These are phyloP conservation scores for Clytia hemisphaerica DNA, from an alignment of 30 jellyfish, hydroid and myxozoan species.

Conservation along the genomic window DNA sequence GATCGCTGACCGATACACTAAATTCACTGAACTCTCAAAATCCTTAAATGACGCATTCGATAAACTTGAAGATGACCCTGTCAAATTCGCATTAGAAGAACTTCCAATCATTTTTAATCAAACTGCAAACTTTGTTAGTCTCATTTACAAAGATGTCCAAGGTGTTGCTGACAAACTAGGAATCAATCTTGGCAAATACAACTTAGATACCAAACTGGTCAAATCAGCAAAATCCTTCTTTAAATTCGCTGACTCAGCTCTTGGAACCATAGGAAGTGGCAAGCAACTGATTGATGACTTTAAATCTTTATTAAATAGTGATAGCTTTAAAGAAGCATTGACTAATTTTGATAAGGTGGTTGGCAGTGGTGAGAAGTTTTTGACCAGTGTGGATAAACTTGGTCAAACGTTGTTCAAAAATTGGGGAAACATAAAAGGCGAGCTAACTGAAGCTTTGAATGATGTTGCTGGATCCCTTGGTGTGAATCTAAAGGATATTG, in stretches of 20 bases:
- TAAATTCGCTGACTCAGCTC: conserved; percentile 56
- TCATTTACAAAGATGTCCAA: conserved; percentile 46
- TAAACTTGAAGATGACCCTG: conserved; percentile 70
- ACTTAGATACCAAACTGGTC: conserved; percentile 63
- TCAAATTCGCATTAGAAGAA: conserved; percentile 73
- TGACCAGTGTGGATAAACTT: conserved; percentile 52
- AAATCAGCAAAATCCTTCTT: conserved; percentile 66
- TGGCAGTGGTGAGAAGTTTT: conserved; percentile 53
- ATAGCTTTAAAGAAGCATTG: conserved; percentile 67
- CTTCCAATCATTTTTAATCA: conserved; percentile 65
- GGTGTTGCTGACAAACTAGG: conserved; percentile 62
- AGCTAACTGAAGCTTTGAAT: conserved; percentile 37
- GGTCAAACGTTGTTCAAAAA: conserved; percentile 57
- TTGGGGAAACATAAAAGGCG: conserved; percentile 72
- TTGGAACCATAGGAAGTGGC: conserved; percentile 75
- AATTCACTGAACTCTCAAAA: conserved; percentile 62
- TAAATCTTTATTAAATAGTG: conserved; percentile 54
- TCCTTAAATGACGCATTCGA: conserved; percentile 65
- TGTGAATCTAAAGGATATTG: conserved; percentile 54
- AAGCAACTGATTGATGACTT: conserved; percentile 48
- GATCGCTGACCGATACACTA: conserved; percentile 76
- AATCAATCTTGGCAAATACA: conserved; percentile 41
- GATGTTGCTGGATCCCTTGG: conserved; percentile 65
- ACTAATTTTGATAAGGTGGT: conserved; percentile 51
- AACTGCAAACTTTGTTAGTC: conserved; percentile 44